phyloP scores from a whole-genome alignment of 2,888 invertebrate genomes.

The Apodemia duryi region DNA sequence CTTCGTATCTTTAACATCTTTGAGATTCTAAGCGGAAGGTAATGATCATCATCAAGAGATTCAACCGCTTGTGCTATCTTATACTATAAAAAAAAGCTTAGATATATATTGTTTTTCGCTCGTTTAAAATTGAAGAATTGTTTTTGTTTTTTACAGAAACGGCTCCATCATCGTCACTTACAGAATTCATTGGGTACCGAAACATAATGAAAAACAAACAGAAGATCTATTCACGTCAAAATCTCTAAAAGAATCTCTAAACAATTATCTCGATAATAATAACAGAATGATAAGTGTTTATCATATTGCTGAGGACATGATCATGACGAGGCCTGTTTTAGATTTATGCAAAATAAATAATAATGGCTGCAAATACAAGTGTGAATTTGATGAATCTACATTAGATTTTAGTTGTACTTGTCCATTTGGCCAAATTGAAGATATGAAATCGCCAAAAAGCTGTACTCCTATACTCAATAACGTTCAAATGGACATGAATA shows the following conservation, averaged over 20 bases:
- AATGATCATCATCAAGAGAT: too few species aligned
- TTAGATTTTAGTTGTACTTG: conserved; percentile 84
- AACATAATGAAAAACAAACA: conserved; percentile 55
- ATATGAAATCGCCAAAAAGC: conserved; percentile 58
- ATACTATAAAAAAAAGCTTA: too few species aligned
- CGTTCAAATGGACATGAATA: conserved; percentile 27
- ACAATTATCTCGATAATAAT: conserved; percentile 66
- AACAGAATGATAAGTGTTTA: conserved; percentile 75
- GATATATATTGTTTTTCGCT: too few species aligned
- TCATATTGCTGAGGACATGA: conserved; percentile 69
- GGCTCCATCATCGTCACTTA: conserved; percentile 83
- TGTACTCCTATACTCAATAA: conserved; percentile 58
- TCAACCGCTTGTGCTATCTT: too few species aligned
- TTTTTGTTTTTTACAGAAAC: conserved; percentile 63
- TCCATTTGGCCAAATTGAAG: conserved; percentile 68
- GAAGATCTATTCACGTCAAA: conserved; percentile 73
- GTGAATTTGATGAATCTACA: conserved; percentile 81
- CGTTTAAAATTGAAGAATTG: neutral
- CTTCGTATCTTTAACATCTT: too few species aligned
- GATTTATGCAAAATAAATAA: conserved; percentile 83
- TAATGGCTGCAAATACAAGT: conserved; percentile 82
- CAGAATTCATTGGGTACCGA: conserved; percentile 82
- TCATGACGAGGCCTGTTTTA: conserved; percentile 65
- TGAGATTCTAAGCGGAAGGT: too few species aligned
- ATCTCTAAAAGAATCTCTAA: conserved; percentile 65